Conservation (phyloP, 2,113 vertebrate species). For the Colinus virginianus region DNA sequence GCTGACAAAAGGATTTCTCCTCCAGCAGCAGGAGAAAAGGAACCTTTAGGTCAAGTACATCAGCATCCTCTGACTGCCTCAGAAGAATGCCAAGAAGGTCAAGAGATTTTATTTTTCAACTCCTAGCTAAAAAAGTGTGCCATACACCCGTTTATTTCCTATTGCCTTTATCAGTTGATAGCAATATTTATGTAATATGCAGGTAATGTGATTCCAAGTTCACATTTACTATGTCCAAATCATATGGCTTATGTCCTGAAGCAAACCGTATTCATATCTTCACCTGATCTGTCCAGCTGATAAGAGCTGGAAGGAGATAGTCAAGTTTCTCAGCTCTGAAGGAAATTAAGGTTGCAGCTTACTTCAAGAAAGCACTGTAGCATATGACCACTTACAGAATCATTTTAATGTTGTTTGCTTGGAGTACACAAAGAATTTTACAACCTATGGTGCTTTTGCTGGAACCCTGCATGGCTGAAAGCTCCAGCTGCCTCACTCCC, state of each 20-base stretch:
- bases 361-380: neutral
- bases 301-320: neutral
- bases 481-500: neutral
- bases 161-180: constrained; percentile 31
- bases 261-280: neutral
- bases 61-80: constrained; percentile 14
- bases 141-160: constrained; percentile 14
- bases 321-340: neutral
- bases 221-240: accelerated
- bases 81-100: constrained; percentile 50
- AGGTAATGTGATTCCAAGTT: neutral
- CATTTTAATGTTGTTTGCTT: neutral
- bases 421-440: neutral
- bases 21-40: constrained; percentile 15
- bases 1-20: constrained; percentile 45
- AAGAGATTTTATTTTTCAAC: constrained; percentile 5
- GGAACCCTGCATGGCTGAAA: neutral
- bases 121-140: constrained; percentile 21
- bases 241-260: neutral
- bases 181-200: constrained; percentile 20
- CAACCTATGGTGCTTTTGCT: neutral
- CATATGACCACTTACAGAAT: neutral
- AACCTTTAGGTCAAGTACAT: constrained; percentile 49
- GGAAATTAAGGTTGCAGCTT: neutral
- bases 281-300: neutral